phyloP scores from a whole-genome alignment of 2,113 vertebrate species.

The Tachycineta bicolor region DNA sequence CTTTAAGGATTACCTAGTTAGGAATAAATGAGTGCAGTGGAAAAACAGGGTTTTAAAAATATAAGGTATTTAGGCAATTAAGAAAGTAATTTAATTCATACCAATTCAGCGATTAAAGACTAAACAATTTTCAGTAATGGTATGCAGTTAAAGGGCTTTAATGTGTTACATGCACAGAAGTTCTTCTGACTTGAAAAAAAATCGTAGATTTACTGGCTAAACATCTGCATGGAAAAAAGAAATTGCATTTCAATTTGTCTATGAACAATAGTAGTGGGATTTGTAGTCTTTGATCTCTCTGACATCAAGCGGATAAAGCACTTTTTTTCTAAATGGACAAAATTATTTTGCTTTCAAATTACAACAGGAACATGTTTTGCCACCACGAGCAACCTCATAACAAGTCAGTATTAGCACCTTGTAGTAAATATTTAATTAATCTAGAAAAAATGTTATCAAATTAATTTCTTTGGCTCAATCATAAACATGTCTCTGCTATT shows the following conservation, averaged over 20 bases:
- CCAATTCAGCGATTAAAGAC: conserved; percentile 38
- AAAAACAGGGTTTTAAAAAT: conserved; percentile 65
- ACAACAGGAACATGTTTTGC: background rate
- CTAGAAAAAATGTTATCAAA: background rate
- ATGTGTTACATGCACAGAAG: background rate
- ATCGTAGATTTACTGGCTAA: background rate
- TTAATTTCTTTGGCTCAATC: background rate
- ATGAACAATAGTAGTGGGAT: conserved; percentile 43
- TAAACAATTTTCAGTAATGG: conserved; percentile 30
- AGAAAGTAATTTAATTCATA: conserved; percentile 64
- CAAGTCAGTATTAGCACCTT: background rate
- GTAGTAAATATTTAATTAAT: background rate
- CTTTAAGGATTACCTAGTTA: conserved; percentile 70
- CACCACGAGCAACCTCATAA: background rate
- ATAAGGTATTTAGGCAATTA: conserved; percentile 69
- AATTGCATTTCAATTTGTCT: conserved; percentile 54
- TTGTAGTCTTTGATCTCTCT: conserved; percentile 32
- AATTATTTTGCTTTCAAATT: conserved; percentile 1
- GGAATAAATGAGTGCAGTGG: conserved; percentile 65
- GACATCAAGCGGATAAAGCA: background rate
- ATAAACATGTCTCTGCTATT: fast-evolving
- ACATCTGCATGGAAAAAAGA: conserved; percentile 29
- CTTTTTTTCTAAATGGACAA: conserved; percentile 8
- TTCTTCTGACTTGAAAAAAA: background rate
- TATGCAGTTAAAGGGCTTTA: conserved; percentile 29